A percentile compares a stretch with the other conserved stretches of the same genome.
phyloP scores from a whole-genome alignment of 2,888 invertebrate species.

The Eugnorisma glareosa region DNA sequence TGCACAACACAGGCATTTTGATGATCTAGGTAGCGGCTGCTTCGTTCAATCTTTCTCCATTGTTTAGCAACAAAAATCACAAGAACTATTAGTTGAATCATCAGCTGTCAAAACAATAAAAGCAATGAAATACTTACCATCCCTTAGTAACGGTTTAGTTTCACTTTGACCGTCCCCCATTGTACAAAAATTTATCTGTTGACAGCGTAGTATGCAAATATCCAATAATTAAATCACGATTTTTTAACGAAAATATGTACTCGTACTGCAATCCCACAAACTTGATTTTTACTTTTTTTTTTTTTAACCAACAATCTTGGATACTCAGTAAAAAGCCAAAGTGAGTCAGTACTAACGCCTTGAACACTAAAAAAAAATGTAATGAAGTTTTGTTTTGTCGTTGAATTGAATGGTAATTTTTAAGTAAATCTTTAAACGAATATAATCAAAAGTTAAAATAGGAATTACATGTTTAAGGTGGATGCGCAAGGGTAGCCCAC shows the following conservation, averaged over 20 bases:
- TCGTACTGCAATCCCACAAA: conserved; percentile 54
- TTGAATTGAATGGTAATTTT: too few species aligned
- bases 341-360: not conserved
- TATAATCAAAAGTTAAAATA: not conserved
- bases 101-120: conserved; percentile 85
- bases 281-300: conserved; percentile 63
- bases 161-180: conserved; percentile 93
- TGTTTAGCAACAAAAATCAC: conserved; percentile 86
- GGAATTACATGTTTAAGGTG: not conserved
- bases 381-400: not conserved
- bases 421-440: too few species aligned
- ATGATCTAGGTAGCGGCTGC: conserved; percentile 57
- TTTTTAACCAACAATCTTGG: not conserved
- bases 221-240: conserved; percentile 56
- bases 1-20: conserved; percentile 76
- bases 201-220: conserved; percentile 70
- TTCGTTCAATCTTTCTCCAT: conserved; percentile 70
- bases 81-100: conserved; percentile 85
- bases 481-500: too few species aligned
- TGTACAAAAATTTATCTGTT: conserved; percentile 66
- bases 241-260: conserved; percentile 58
- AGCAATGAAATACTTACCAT: conserved; percentile 80
- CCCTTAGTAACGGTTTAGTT: conserved; percentile 91
- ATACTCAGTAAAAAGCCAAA: not conserved
- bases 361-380: not conserved